Conservation (phyloP, 2,888 invertebrate species). For the Conops quadrifasciatus region DNA sequence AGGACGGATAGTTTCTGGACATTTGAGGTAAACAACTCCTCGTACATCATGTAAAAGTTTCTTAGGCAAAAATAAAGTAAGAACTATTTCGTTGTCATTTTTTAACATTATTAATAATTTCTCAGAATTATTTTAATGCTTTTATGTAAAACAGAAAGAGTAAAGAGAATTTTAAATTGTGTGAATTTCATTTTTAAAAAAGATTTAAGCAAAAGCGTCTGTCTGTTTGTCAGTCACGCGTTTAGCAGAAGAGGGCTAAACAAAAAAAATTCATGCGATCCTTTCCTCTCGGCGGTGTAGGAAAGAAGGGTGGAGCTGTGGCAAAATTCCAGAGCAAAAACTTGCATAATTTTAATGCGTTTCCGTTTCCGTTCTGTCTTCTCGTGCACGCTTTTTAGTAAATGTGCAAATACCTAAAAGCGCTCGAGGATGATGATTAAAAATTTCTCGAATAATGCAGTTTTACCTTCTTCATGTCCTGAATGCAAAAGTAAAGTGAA, state of each 20-base stretch:
- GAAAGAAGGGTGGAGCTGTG: not conserved
- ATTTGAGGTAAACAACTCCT: not conserved
- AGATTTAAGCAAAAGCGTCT: not conserved
- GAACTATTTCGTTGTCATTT: not conserved
- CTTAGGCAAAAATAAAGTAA: not conserved
- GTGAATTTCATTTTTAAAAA: not conserved
- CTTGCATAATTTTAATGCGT: slow-evolving; percentile 7
- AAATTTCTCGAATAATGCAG: not conserved
- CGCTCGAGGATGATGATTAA: not conserved
- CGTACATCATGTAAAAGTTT: not conserved
- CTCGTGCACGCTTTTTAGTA: not conserved
- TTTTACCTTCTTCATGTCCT: not conserved
- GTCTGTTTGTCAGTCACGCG: not conserved
- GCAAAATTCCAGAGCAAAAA: slow-evolving; percentile 5
- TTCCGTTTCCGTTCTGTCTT: not conserved
- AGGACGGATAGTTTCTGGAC: not conserved
- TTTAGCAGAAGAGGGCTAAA: too few species aligned
- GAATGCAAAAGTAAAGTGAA: not conserved
- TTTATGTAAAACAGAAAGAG: too few species aligned
- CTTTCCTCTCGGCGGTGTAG: too few species aligned
- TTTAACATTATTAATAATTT: too few species aligned
- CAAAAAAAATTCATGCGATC: too few species aligned
- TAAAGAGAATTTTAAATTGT: not conserved
- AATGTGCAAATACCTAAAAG: not conserved
- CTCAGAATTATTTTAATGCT: not conserved